A percentile compares a stretch with the other conserved stretches of the same genome.
These are phyloP conservation scores for Protobothrops mucrosquamatus DNA, from an alignment of 2,113 vertebrate genomes.

Conservation along the genomic window DNA sequence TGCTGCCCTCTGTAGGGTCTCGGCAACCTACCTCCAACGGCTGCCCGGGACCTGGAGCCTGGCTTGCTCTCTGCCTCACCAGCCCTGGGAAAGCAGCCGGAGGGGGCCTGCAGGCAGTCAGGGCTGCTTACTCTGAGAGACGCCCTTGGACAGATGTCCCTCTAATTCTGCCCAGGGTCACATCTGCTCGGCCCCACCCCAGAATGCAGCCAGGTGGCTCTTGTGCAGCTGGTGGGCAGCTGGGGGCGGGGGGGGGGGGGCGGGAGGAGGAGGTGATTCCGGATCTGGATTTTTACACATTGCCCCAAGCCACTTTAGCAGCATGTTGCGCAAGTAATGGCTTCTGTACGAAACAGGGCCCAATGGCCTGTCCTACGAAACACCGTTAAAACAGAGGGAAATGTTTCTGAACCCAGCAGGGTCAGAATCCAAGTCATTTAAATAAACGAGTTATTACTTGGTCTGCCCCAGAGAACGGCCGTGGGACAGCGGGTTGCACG, in stretches of 20 bases:
- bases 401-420: background rate
- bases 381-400: background rate
- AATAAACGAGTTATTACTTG: fast-evolving
- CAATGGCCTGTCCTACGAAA: background rate
- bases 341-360: background rate
- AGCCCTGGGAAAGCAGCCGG: background rate
- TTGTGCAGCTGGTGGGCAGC: background rate
- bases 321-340: background rate
- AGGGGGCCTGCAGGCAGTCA: background rate
- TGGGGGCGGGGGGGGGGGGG: no score
- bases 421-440: background rate
- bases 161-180: background rate
- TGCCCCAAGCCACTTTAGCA: background rate
- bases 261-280: background rate
- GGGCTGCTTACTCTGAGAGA: background rate
- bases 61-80: background rate
- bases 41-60: fast-evolving
- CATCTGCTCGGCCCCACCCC: background rate
- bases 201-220: background rate
- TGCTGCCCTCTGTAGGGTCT: fast-evolving
- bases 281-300: no score
- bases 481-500: background rate
- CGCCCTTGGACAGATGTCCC: background rate
- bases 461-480: background rate
- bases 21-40: background rate